Conservation (phyloP, 2,113 vertebrate genomes). For the Merops nubicus region DNA sequence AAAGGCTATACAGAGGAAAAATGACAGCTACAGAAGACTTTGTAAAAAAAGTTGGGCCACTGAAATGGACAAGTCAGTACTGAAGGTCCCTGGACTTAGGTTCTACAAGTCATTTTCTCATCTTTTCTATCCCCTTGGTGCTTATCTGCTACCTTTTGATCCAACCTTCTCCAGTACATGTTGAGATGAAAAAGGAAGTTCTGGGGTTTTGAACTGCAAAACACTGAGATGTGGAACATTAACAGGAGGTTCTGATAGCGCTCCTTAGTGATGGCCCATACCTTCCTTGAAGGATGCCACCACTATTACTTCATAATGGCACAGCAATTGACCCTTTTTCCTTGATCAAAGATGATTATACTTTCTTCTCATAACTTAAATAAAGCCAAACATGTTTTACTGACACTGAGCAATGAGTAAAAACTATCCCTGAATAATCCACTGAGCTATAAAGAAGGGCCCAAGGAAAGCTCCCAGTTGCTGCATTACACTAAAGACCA, state of each 20-base stretch:
- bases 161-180: background rate
- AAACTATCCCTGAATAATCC: background rate
- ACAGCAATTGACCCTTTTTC: background rate
- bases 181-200: constrained; percentile 17
- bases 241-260: constrained; percentile 26
- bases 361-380: background rate
- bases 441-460: background rate
- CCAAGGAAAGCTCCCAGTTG: background rate
- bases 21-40: background rate
- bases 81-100: background rate
- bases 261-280: background rate
- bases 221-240: constrained; percentile 37
- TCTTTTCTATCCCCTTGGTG: background rate
- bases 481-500: background rate
- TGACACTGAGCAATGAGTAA: background rate
- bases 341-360: background rate
- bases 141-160: constrained; percentile 63
- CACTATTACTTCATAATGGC: background rate
- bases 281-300: background rate
- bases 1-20: background rate
- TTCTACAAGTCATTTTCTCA: background rate
- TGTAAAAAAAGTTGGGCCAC: background rate
- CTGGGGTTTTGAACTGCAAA: constrained; percentile 52
- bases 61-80: background rate
- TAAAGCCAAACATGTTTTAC: background rate